Base-by-base conservation (phyloP, 2,113 vertebrate genomes). In the Bos indicus region DNA sequence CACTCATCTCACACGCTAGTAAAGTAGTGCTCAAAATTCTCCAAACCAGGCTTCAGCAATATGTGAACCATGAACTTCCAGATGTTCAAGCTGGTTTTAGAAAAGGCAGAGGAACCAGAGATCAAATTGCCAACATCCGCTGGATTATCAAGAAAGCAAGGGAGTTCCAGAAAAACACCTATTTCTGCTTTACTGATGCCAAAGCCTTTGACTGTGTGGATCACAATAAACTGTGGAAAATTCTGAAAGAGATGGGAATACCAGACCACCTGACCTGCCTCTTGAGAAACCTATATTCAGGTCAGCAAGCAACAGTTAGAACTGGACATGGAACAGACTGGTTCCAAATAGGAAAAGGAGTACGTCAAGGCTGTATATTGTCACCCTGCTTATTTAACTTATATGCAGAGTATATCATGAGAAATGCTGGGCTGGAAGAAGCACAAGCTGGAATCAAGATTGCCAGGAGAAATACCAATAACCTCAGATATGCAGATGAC, bases 381-480 rank as follows among this genome's bases (percentile, higher is more conserved):
- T 64, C 33, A n/a, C 33, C 30, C 62, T 64, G 62, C 33, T 64
- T n/a, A 64, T n/a, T 64, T 64, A 64, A 64, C 33, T 64, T 17
- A 8, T 19, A 17, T 64, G 62, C 62, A 64, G 62, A 64, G 62
- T n/a, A 64, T 15, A n/a, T 64, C 62, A n/a, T n/a, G 62, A 64
- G 33, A 64, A 64, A n/a, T 1, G 0, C 62, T 64, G 62, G 62
- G 7, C 62, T 64, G 30, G 15, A 64, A 0, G 62, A 64, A 64
- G 16, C 30, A 64, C 15, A 64, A 64, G 62, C 15, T 64, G 62
- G 62, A 64, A n/a, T 64, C 62, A 64, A 64, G 33, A 64, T 64
- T 64, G 62, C 62, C 1, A 0, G 15, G 62, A 64, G 62, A 64
- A 64, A n/a, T 17, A n/a, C n/a, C 30, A 64, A 64, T n/a, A n/a